These are phyloP conservation scores for Nettapus auritus DNA, from an alignment of 2,113 vertebrate species.

Conservation along the genomic window DNA sequence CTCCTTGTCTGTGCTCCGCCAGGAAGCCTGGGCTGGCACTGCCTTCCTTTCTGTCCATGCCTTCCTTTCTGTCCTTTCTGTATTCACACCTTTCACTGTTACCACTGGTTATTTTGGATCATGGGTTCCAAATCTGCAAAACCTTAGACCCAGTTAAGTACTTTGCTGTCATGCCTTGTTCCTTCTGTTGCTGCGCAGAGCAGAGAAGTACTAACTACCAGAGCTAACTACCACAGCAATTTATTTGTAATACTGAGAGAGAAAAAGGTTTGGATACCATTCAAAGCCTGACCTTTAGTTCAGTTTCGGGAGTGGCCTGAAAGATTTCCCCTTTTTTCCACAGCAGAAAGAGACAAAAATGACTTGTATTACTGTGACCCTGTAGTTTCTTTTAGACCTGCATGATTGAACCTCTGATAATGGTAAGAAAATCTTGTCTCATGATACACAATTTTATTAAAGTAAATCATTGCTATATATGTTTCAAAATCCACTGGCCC, in stretches of 20 bases:
- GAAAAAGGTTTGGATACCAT: constrained; percentile 39
- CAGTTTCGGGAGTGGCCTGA: constrained; percentile 37
- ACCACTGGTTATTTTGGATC: constrained; percentile 24
- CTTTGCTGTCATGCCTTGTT: constrained; percentile 16
- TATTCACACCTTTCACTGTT: not conserved
- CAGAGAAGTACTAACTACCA: not conserved
- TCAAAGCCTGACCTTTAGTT: constrained; percentile 60
- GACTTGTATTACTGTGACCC: not conserved
- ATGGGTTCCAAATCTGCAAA: not conserved
- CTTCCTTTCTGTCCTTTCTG: not conserved
- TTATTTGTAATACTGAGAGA: constrained; percentile 15
- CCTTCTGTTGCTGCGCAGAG: constrained; percentile 12
- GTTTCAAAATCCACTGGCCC: not conserved
- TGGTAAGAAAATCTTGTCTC: not conserved
- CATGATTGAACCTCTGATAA: not conserved
- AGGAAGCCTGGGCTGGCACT: not conserved
- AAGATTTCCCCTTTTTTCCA: not conserved
- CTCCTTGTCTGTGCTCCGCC: not conserved
- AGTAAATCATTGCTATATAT: not conserved
- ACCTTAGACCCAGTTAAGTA: constrained; percentile 7
- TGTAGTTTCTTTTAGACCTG: not conserved
- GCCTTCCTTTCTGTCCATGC: not conserved
- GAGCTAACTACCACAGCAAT: not conserved
- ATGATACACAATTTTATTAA: not conserved
- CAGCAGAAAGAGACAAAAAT: constrained; percentile 5